A percentile compares a stretch with the other conserved stretches of the same genome.
Evolutionary conservation across 2,888 invertebrate genomes (phyloP).

Genomic region (Clistopyga incitator): DNA sequence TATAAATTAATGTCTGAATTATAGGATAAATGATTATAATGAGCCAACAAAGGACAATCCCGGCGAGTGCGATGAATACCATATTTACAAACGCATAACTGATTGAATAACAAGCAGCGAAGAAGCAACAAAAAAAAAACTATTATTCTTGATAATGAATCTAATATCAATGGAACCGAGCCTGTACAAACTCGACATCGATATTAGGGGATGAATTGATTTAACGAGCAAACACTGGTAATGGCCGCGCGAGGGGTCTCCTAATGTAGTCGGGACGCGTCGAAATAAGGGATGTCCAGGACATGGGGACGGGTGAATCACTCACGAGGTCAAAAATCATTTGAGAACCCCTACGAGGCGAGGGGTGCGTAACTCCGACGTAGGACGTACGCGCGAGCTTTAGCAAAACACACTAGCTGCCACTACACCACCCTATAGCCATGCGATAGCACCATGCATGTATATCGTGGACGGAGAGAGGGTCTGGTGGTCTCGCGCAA

Average conservation of each 20-base stretch:
- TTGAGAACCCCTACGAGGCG: slow-evolving; percentile 75
- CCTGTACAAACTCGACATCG: slow-evolving; percentile 39
- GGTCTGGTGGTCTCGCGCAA: slow-evolving; percentile 9
- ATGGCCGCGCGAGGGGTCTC: slow-evolving; percentile 53
- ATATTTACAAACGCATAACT: background rate
- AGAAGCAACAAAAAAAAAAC: too few relatives aligned
- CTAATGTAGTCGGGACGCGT: slow-evolving; percentile 38
- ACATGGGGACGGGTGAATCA: slow-evolving; percentile 56
- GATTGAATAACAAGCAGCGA: background rate
- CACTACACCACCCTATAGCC: background rate
- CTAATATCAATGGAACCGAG: slow-evolving; percentile 53
- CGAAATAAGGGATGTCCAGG: slow-evolving; percentile 39
- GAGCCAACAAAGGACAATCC: background rate
- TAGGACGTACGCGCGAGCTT: slow-evolving; percentile 3
- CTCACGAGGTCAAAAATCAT: slow-evolving; percentile 55
- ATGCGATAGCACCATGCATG: background rate
- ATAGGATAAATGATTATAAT: background rate
- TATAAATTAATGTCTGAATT: background rate
- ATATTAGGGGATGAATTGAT: slow-evolving; percentile 63
- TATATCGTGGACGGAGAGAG: slow-evolving; percentile 50
- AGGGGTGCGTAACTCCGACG: slow-evolving; percentile 75
- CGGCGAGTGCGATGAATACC: background rate
- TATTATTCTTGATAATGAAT: slow-evolving; percentile 3
- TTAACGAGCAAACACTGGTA: slow-evolving; percentile 66
- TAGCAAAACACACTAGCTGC: background rate